Percentiles rank a stretch among this genome's conserved stretches.
phyloP scores from a whole-genome alignment of 2,888 invertebrate species.

The Nasonia oneida region DNA sequence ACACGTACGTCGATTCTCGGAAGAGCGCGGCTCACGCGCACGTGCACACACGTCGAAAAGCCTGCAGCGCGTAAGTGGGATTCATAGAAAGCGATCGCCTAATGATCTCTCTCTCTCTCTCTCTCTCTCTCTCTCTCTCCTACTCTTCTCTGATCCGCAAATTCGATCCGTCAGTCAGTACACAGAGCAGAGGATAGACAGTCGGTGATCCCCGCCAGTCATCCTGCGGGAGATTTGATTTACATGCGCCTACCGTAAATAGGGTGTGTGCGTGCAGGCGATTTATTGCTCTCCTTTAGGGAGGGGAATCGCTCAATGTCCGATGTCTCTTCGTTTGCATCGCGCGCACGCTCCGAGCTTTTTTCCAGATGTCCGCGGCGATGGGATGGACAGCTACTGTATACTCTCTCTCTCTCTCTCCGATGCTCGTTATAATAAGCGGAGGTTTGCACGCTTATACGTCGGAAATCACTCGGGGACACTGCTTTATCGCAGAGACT shows the following conservation, averaged over 20 bases:
- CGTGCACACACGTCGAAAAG: not conserved
- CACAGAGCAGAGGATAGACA: not conserved
- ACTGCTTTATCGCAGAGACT: too few relatives aligned
- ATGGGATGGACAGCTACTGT: not conserved
- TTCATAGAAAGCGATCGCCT: conserved; percentile 66
- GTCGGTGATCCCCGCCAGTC: conserved; percentile 26
- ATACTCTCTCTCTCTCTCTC: not conserved
- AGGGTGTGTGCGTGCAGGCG: conserved; percentile 23
- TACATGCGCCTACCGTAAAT: conserved; percentile 54
- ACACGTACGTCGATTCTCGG: not conserved
- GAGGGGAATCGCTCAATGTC: conserved; percentile 49
- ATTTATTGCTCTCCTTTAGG: conserved; percentile 53
- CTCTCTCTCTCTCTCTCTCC: conserved; percentile 22
- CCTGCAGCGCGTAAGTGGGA: conserved; percentile 39
- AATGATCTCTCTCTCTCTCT: conserved; percentile 47
- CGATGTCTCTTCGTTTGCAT: conserved; percentile 8
- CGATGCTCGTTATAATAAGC: conserved; percentile 1
- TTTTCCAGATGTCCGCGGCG: not conserved
- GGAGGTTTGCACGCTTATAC: too few relatives aligned
- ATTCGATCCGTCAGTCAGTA: conserved; percentile 64
- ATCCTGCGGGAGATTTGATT: conserved; percentile 51
- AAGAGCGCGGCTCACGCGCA: not conserved
- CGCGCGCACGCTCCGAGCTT: not conserved
- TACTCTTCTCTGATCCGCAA: conserved; percentile 60
- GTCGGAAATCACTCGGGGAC: too few relatives aligned